These are phyloP conservation scores for Dorcus parallelipipedus DNA, from an alignment of 2,888 invertebrate species.

Conservation along the genomic window DNA sequence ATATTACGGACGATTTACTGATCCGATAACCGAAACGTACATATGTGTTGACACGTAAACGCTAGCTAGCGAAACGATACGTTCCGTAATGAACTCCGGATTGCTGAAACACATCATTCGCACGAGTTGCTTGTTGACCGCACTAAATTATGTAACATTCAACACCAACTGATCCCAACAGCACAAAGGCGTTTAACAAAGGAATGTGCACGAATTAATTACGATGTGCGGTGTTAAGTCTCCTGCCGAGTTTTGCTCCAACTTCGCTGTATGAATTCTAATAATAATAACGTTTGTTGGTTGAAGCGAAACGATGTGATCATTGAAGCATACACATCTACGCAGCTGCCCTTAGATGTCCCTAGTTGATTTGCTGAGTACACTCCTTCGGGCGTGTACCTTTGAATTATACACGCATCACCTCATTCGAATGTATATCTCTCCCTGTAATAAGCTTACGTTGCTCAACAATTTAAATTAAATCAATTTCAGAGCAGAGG, in stretches of 20 bases:
- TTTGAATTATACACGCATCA: conserved; percentile 1
- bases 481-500: conserved; percentile 1
- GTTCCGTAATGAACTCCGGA: conserved; percentile 29
- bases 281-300: conserved; percentile 22
- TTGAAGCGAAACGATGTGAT: conserved; percentile 18
- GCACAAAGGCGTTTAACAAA: conserved; percentile 19
- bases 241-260: conserved; percentile 24
- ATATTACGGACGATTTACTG: not conserved
- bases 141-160: conserved; percentile 25
- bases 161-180: conserved; percentile 23
- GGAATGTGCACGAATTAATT: conserved; percentile 24
- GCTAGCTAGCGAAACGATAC: not conserved
- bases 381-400: not conserved
- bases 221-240: conserved; percentile 21
- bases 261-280: conserved; percentile 20
- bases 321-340: not conserved
- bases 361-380: not conserved
- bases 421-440: not conserved
- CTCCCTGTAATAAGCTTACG: conserved; percentile 7
- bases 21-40: not conserved
- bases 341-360: not conserved
- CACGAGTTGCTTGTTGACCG: conserved; percentile 25
- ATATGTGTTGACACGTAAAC: not conserved
- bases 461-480: conserved; percentile 14
- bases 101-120: conserved; percentile 31